Evolutionary conservation across 2,888 invertebrate species (phyloP).

Genomic region (Alloscopus bannaensis): DNA sequence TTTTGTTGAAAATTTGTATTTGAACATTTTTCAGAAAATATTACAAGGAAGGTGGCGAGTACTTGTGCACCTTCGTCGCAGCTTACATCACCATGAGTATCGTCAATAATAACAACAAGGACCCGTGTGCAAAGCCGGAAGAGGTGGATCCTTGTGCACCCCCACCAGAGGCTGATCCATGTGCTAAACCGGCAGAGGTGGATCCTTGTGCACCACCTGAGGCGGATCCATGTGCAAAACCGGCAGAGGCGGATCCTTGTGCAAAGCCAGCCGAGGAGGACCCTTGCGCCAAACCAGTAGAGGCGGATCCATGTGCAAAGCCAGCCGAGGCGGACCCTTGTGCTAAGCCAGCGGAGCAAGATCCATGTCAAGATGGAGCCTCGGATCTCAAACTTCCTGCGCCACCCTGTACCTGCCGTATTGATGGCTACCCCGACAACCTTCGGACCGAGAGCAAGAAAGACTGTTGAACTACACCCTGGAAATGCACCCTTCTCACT

Average conservation of each 20-base stretch:
- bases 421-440: conserved; percentile 10
- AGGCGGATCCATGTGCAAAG: conserved; percentile 18
- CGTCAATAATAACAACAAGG: conserved; percentile 26
- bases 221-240: background rate
- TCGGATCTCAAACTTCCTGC: background rate
- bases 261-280: background rate
- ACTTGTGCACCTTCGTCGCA: conserved; percentile 4
- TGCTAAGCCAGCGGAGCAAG: background rate
- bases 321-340: background rate
- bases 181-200: background rate
- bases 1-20: no score
- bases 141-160: conserved; percentile 33
- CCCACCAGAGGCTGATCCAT: background rate
- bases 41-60: conserved; percentile 5
- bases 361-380: background rate
- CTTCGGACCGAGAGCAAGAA: background rate
- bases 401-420: conserved; percentile 15
- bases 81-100: conserved; percentile 32
- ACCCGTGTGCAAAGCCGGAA: background rate
- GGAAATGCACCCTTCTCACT: no score
- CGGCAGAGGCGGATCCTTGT: conserved; percentile 13
- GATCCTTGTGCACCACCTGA: background rate
- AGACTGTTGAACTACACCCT: no score
- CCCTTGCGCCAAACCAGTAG: conserved; percentile 21
- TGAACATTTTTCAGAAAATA: no score